phyloP scores from a whole-genome alignment of 2,113 vertebrate species.

The Myrmecobius fasciatus region DNA sequence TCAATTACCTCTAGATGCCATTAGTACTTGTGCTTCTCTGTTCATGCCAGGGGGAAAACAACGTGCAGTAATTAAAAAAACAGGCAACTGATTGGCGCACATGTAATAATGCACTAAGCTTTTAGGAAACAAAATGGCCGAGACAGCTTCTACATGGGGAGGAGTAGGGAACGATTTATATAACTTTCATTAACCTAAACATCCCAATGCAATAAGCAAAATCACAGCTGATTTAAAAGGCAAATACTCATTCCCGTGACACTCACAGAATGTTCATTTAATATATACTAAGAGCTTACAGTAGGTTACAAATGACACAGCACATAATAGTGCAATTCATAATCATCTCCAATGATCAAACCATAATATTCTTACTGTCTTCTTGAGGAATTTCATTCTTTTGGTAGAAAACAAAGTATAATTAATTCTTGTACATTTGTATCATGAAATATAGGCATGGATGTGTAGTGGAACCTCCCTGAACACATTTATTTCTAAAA shows the following conservation, averaged over 20 bases:
- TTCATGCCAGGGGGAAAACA: neutral
- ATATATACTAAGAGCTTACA: neutral
- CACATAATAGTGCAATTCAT: slow-evolving; percentile 2
- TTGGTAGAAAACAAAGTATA: neutral
- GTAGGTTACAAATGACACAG: neutral
- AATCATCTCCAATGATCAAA: neutral
- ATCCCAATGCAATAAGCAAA: slow-evolving; percentile 1
- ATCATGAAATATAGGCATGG: neutral
- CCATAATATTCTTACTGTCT: neutral
- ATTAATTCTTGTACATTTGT: neutral
- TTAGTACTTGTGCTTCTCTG: neutral
- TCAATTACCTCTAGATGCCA: slow-evolving; percentile 19
- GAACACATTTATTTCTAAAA: neutral
- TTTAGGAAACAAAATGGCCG: slow-evolving; percentile 34
- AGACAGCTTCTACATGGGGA: neutral
- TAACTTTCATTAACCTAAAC: neutral
- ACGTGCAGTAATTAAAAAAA: neutral
- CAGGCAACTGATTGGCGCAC: neutral
- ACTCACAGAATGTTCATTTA: neutral
- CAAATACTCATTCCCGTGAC: neutral
- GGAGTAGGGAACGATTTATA: neutral
- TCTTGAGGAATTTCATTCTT: neutral
- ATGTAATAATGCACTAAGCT: neutral
- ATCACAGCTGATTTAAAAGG: slow-evolving; percentile 11
- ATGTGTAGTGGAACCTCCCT: neutral